Evolutionary conservation across 2,113 vertebrate genomes (phyloP).

Genomic region (Solea solea): DNA sequence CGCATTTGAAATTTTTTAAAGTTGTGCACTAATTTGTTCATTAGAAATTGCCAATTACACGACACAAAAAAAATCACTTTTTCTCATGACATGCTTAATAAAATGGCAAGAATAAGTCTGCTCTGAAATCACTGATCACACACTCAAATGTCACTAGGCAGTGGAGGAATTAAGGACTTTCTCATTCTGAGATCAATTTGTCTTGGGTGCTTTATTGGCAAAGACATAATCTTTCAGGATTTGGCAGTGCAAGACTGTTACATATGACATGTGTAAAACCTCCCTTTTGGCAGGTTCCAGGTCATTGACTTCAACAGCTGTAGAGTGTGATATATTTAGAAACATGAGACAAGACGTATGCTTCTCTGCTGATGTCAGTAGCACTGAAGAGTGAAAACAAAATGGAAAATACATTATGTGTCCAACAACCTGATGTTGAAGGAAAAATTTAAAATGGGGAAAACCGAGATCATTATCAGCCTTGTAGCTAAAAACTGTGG

Average conservation of each 20-base stretch:
- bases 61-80: slow-evolving; percentile 14
- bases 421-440: no score
- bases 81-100: slow-evolving; percentile 18
- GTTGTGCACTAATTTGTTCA: slow-evolving; percentile 10
- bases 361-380: slow-evolving; percentile 18
- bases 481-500: slow-evolving; percentile 11
- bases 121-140: slow-evolving; percentile 40
- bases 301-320: slow-evolving; percentile 70
- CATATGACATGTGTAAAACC: slow-evolving; percentile 57
- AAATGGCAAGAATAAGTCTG: slow-evolving; percentile 38
- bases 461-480: slow-evolving; percentile 10
- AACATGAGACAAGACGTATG: slow-evolving; percentile 45
- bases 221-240: slow-evolving; percentile 38
- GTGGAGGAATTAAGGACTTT: slow-evolving; percentile 20
- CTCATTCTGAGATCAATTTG: slow-evolving; percentile 59
- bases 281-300: slow-evolving; percentile 63
- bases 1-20: slow-evolving; percentile 35
- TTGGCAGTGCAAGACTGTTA: slow-evolving; percentile 60
- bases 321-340: slow-evolving; percentile 66
- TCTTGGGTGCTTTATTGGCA: slow-evolving; percentile 56
- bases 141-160: slow-evolving; percentile 31
- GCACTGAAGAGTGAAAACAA: slow-evolving; percentile 21
- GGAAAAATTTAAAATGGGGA: background rate
- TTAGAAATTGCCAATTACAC: slow-evolving; percentile 14
- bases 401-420: no score